Base-by-base conservation (phyloP, 2,113 vertebrate genomes). In the Lasiurus cinereus region DNA sequence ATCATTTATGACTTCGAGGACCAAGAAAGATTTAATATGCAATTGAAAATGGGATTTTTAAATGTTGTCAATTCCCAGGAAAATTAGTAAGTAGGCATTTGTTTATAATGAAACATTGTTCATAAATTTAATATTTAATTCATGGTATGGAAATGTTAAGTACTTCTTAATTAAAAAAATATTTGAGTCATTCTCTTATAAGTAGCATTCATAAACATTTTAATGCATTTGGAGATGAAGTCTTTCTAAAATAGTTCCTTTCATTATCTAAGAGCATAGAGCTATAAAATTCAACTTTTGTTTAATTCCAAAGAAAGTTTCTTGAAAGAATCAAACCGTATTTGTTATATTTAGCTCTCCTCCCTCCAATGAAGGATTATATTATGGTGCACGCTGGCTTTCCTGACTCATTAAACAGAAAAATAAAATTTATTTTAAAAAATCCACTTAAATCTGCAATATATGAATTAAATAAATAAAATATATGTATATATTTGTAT, bases 101-200 rank as follows among this genome's bases (percentile, higher is more conserved):
- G 29, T 87, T 64, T 52, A 52, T 64, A 70, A 83, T 56, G 31
- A 27, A 50, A 21, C 0, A 33, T 27, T 67, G 4, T 80, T 83
- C 46, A 62, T 24, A 56, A 83, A 66, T 83, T 80, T 72, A 78
- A 84, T 78, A 52, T 84, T 52, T 89, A 19, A 77, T 52, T 93
- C 3, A 18, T 50, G 54, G 12, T 67, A 89, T 78, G 69, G 24
- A 91, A 36, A 0, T 31, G 10, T 69, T 83, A 79, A 46, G 43
- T 48, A n/a, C 19, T 39, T 56, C 62, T 66, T 94, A 33, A 67
- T 85, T 72, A 43, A 91, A 90, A 90, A 96, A 64, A n/a, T 46
- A 69, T 54, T 8, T 76, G 62, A 91, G n/a, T 48, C 15, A 4
- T 62, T 92, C 24, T 79, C 64, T 90, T 52, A 43, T 72, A 85